These are phyloP conservation scores for Pterobdella sp. DNA, from an alignment of 2,888 invertebrate species.

Conservation along the genomic window DNA sequence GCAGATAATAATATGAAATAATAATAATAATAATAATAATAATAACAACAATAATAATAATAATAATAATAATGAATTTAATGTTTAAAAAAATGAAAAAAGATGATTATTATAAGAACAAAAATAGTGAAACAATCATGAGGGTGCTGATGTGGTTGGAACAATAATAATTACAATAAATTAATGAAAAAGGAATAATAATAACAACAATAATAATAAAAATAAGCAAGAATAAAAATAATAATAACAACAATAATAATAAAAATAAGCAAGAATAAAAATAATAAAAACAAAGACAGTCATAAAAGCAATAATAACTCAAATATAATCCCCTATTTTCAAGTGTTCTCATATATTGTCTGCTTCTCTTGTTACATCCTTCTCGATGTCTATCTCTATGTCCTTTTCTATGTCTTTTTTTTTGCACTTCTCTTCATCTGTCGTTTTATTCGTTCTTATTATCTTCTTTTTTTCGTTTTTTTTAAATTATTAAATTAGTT, in stretches of 20 bases:
- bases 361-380: too few species aligned
- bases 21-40: background rate
- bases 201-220: background rate
- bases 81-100: too few species aligned
- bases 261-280: background rate
- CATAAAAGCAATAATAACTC: background rate
- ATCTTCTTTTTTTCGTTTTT: too few species aligned
- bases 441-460: too few species aligned
- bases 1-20: background rate
- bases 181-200: background rate
- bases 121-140: too few species aligned
- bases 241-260: background rate
- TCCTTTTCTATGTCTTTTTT: too few species aligned
- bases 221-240: background rate
- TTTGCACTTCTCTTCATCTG: too few species aligned
- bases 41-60: background rate
- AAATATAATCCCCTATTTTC: too few species aligned
- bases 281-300: background rate
- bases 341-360: too few species aligned
- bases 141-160: background rate
- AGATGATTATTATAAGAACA: too few species aligned
- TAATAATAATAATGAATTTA: background rate
- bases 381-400: too few species aligned
- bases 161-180: background rate
- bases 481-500: too few species aligned